Conservation (phyloP, 1,140 invertebrate genomes). For the Ectropis grisescens region DNA sequence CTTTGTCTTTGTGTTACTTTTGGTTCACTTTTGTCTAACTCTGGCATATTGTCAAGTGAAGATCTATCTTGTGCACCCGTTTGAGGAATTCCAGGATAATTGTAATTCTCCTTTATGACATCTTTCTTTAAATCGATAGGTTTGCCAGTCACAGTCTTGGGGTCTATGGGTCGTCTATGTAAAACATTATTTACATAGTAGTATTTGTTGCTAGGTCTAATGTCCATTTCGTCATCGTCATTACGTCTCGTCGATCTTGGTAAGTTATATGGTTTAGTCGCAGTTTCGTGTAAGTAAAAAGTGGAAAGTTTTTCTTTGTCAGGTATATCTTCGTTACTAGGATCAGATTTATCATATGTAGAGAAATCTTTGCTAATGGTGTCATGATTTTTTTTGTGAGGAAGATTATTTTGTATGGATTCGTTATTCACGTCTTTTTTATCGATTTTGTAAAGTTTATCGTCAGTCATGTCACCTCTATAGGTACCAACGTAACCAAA, state of each 20-base stretch:
- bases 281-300: slow-evolving; percentile 49
- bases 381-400: slow-evolving; percentile 19
- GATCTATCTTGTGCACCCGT: slow-evolving; percentile 48
- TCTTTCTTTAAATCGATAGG: slow-evolving; percentile 15
- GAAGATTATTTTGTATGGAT: slow-evolving; percentile 4
- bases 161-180: slow-evolving; percentile 1
- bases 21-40: slow-evolving; percentile 24
- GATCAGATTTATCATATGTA: slow-evolving; percentile 26
- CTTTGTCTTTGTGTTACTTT: slow-evolving; percentile 18
- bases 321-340: slow-evolving; percentile 10
- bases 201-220: no score
- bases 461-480: slow-evolving; percentile 18
- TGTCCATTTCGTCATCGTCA: slow-evolving; percentile 23
- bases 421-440: slow-evolving; percentile 12
- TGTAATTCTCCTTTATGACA: slow-evolving; percentile 34
- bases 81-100: slow-evolving; percentile 28
- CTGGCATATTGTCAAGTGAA: slow-evolving; percentile 30
- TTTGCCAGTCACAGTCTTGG: no score
- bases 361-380: slow-evolving; percentile 47
- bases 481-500: slow-evolving; percentile 16
- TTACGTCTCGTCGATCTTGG: slow-evolving; percentile 48
- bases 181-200: slow-evolving; percentile 18
- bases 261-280: slow-evolving; percentile 47
- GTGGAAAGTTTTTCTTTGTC: slow-evolving; percentile 46
- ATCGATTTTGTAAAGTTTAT: slow-evolving; percentile 13